Conservation (phyloP, 2,888 invertebrate species). For the Biston betularia region DNA sequence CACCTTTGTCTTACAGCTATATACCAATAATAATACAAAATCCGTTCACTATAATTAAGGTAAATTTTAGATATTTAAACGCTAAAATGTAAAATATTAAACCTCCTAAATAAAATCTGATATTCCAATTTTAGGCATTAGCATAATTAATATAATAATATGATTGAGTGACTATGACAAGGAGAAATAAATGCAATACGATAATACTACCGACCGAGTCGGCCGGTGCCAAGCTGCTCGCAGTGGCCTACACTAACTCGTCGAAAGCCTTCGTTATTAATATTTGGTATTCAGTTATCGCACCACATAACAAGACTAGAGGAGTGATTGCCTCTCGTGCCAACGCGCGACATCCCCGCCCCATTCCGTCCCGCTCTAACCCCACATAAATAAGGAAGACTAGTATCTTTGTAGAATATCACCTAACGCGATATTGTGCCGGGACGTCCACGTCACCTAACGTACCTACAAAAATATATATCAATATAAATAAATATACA, state of each 20-base stretch:
- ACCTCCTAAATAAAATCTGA: constrained; percentile 87
- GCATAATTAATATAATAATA: constrained; percentile 84
- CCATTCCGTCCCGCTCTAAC: constrained; percentile 47
- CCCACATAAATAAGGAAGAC: constrained; percentile 81
- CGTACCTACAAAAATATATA: constrained; percentile 75
- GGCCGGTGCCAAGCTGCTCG: constrained; percentile 81
- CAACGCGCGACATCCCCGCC: constrained; percentile 47
- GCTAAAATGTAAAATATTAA: constrained; percentile 86
- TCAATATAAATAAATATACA: constrained; percentile 70
- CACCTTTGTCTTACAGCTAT: constrained; percentile 84
- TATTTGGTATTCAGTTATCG: constrained; percentile 85
- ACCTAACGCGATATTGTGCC: constrained; percentile 79
- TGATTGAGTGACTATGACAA: constrained; percentile 84
- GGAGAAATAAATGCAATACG: constrained; percentile 85
- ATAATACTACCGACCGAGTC: constrained; percentile 82
- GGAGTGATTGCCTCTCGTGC: constrained; percentile 83
- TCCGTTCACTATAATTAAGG: constrained; percentile 86
- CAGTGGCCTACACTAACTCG: constrained; percentile 73
- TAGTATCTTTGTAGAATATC: constrained; percentile 84
- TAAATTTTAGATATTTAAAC: constrained; percentile 86
- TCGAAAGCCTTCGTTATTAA: constrained; percentile 80
- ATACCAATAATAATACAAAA: constrained; percentile 85
- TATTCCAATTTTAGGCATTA: constrained; percentile 86
- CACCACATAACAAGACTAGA: constrained; percentile 85
- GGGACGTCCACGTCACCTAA: constrained; percentile 70